A percentile compares a stretch with the other conserved stretches of the same genome.
Conservation (phyloP, 2,888 invertebrate species). For the Cenopis cana region DNA sequence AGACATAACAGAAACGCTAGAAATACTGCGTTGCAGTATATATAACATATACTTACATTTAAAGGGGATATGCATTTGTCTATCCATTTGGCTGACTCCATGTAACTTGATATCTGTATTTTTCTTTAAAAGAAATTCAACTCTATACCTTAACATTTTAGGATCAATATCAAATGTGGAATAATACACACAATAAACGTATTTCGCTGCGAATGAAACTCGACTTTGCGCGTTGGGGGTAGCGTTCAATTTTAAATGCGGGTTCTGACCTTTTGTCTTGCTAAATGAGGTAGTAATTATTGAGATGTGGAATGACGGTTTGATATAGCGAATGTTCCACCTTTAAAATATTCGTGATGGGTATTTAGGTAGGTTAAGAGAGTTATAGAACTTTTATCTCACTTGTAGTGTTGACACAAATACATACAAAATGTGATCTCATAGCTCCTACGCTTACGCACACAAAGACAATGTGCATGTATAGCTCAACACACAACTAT, state of each 20-base stretch:
- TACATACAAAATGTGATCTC: too few relatives aligned
- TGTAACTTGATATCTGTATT: conserved; percentile 63
- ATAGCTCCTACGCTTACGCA: too few relatives aligned
- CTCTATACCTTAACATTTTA: not conserved
- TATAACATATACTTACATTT: conserved; percentile 17
- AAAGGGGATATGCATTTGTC: conserved; percentile 62
- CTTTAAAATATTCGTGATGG: not conserved
- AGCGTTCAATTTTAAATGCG: not conserved
- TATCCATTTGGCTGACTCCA: conserved; percentile 75
- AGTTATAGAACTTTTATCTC: too few relatives aligned
- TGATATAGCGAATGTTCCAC: conserved; percentile 47
- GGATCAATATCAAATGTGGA: conserved; percentile 16
- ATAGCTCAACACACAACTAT: too few relatives aligned
- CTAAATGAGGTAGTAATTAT: conserved; percentile 32
- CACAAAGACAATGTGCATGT: too few relatives aligned
- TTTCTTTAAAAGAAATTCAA: conserved; percentile 41
- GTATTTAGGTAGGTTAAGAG: not conserved
- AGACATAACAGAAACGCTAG: conserved; percentile 3
- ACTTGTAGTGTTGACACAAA: too few relatives aligned
- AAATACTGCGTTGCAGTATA: not conserved
- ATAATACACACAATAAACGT: not conserved
- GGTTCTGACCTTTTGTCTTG: conserved; percentile 17
- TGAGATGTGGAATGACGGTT: conserved; percentile 49
- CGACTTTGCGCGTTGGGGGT: not conserved
- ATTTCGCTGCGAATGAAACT: not conserved